A percentile compares a stretch with the other conserved stretches of the same genome.
Conservation (phyloP, 2,113 vertebrate genomes). For the Gorsachius goisagi region DNA sequence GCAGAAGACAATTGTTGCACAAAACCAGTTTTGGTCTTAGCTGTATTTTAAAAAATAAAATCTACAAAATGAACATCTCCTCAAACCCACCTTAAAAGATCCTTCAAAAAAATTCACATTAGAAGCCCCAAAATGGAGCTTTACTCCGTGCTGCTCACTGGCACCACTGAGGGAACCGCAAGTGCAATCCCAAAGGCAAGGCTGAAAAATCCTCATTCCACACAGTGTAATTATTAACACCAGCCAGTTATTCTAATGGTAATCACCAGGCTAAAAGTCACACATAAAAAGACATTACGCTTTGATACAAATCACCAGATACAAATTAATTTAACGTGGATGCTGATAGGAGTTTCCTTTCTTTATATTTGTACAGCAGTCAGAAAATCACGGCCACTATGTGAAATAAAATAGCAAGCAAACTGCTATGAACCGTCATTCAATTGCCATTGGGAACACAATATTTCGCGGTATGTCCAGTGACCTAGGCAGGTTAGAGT, state of each 20-base stretch:
- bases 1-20: not conserved
- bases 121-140: not conserved
- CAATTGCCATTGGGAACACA: not conserved
- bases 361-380: not conserved
- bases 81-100: not conserved
- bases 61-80: rapidly evolving
- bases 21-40: not conserved
- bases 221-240: not conserved
- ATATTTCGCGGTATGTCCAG: not conserved
- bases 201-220: not conserved
- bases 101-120: not conserved
- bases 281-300: not conserved
- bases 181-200: not conserved
- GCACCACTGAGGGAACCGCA: not conserved
- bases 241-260: not conserved
- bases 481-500: not conserved
- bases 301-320: not conserved
- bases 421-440: not conserved
- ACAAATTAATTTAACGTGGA: not conserved
- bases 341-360: not conserved
- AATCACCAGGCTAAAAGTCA: conserved; percentile 2
- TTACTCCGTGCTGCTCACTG: not conserved
- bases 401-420: not conserved
- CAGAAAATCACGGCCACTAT: not conserved
- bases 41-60: not conserved